A percentile compares a stretch with the other conserved stretches of the same genome.
Conservation (phyloP, 2,113 vertebrate genomes). For the Oostethus manadensis region DNA sequence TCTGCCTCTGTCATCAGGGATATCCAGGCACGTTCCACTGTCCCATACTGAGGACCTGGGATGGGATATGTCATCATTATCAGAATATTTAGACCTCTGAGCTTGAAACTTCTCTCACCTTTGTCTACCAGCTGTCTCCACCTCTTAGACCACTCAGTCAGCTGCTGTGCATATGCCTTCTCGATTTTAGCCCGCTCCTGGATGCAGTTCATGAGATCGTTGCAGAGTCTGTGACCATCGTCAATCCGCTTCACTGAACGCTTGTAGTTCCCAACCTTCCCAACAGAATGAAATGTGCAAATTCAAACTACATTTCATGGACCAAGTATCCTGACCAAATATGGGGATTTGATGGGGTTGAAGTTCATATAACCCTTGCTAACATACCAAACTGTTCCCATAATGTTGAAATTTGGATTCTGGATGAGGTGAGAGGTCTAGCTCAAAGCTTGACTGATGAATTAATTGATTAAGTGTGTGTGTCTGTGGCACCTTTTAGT, state of each 20-base stretch:
- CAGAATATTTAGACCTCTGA: not conserved
- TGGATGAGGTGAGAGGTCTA: too few relatives aligned
- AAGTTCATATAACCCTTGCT: too few relatives aligned
- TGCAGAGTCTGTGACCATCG: conserved; percentile 92
- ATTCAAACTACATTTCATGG: not conserved
- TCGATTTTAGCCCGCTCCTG: conserved; percentile 98
- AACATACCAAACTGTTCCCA: too few relatives aligned
- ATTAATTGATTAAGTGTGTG: too few relatives aligned
- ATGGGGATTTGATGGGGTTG: too few relatives aligned
- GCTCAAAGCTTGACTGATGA: too few relatives aligned
- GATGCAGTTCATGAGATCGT: conserved; percentile 93
- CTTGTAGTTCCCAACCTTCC: conserved; percentile 94
- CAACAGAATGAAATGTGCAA: not conserved
- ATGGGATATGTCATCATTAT: not conserved
- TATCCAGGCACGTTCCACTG: conserved; percentile 87
- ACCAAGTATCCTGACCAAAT: not conserved
- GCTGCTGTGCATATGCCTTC: conserved; percentile 90
- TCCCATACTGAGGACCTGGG: conserved; percentile 91
- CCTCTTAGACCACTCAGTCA: conserved; percentile 93
- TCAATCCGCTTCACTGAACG: conserved; percentile 92
- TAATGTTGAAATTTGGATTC: too few relatives aligned
- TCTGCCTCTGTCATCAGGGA: conserved; percentile 88
- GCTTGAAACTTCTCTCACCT: conserved; percentile 63
- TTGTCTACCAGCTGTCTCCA: conserved; percentile 94
- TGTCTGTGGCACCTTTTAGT: too few relatives aligned